Evolutionary conservation across 2,797 vertebrate species (phyloP).

Genomic region (Lagocephalus sceleratus): DNA sequence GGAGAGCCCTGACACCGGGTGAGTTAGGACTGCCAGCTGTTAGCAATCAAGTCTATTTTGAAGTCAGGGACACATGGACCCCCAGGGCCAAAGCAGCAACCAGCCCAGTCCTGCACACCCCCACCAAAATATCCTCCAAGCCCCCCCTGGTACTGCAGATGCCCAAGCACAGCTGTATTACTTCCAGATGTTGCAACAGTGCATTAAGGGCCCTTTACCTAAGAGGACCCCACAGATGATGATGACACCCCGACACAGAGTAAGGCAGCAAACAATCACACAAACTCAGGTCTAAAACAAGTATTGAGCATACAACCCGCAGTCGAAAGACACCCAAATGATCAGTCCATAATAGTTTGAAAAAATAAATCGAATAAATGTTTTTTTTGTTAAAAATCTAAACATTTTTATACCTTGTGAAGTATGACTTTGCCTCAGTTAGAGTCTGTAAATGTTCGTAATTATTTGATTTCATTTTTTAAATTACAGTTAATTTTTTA

Average conservation of each 20-base stretch:
- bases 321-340: background rate
- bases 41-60: conserved; percentile 86
- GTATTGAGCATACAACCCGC: background rate
- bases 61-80: conserved; percentile 84
- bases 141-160: conserved; percentile 67
- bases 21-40: conserved; percentile 85
- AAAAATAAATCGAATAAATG: no score
- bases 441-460: no score
- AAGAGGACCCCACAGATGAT: conserved; percentile 66
- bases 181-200: conserved; percentile 79
- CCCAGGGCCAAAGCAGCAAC: conserved; percentile 81
- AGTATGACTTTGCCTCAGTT: no score
- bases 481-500: no score
- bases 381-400: no score
- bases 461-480: no score
- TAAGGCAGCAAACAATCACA: conserved; percentile 34
- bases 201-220: conserved; percentile 65
- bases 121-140: conserved; percentile 53
- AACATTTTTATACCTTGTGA: no score
- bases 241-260: conserved; percentile 43
- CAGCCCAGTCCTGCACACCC: conserved; percentile 55
- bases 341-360: no score
- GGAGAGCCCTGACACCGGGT: conserved; percentile 80
- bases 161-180: conserved; percentile 74
- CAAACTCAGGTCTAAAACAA: background rate